Conservation (phyloP, 2,888 invertebrate species). For the Teinopalpus imperialis region DNA sequence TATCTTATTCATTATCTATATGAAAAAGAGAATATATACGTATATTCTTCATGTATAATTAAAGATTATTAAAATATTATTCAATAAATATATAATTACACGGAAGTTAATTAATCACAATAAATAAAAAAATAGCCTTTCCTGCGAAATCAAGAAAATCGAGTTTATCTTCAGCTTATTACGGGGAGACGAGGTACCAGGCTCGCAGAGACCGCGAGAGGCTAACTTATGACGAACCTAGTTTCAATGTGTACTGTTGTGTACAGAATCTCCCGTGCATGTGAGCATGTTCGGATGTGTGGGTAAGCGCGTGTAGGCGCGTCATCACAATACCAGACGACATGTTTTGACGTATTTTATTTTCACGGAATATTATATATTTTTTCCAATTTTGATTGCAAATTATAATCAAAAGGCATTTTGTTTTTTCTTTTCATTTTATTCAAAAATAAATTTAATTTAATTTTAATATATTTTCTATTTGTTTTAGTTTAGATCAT, state of each 20-base stretch:
- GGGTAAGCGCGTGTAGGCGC: slow-evolving; percentile 62
- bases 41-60: too few relatives aligned
- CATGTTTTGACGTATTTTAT: slow-evolving; percentile 45
- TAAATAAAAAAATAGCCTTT: slow-evolving; percentile 56
- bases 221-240: slow-evolving; percentile 64
- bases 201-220: slow-evolving; percentile 66
- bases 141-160: slow-evolving; percentile 72
- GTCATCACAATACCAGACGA: slow-evolving; percentile 48
- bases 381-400: not conserved
- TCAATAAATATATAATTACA: too few relatives aligned
- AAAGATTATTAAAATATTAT: too few relatives aligned
- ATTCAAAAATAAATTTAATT: not conserved
- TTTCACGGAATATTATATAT: slow-evolving; percentile 28
- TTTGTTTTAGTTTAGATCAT: too few relatives aligned
- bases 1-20: too few relatives aligned
- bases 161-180: slow-evolving; percentile 80
- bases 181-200: slow-evolving; percentile 75
- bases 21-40: too few relatives aligned
- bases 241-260: slow-evolving; percentile 52
- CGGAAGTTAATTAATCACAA: slow-evolving; percentile 34
- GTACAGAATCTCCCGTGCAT: slow-evolving; percentile 38
- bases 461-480: too few relatives aligned
- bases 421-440: not conserved
- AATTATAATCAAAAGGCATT: not conserved
- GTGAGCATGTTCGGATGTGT: slow-evolving; percentile 47